Conservation (phyloP, 2,797 vertebrate species). For the Echeneis naucrates region DNA sequence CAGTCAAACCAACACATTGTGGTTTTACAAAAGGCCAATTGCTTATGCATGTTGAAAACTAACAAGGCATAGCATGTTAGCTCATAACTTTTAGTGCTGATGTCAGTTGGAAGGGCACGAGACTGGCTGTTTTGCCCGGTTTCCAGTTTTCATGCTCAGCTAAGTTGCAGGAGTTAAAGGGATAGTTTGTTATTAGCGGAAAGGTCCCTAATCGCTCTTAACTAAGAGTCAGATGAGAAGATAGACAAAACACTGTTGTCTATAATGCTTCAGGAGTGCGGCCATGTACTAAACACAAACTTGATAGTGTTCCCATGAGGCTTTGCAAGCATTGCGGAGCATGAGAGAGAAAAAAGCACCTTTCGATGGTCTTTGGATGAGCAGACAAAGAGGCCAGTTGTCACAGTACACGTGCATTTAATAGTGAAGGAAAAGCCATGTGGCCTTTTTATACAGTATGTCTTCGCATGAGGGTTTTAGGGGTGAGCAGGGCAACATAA, state of each 20-base stretch:
- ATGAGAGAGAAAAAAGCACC: slow-evolving; percentile 56
- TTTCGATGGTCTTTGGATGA: slow-evolving; percentile 64
- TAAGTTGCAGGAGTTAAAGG: slow-evolving; percentile 8
- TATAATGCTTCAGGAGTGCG: slow-evolving; percentile 16
- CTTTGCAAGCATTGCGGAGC: slow-evolving; percentile 26
- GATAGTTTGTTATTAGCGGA: background rate
- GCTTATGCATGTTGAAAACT: too few relatives aligned
- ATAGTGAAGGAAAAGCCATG: slow-evolving; percentile 82
- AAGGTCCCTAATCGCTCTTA: background rate
- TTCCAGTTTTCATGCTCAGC: slow-evolving; percentile 15
- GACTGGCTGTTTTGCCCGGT: background rate
- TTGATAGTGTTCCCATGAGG: slow-evolving; percentile 23
- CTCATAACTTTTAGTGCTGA: background rate
- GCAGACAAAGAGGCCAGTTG: slow-evolving; percentile 64
- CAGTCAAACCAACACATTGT: background rate
- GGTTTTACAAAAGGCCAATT: too few relatives aligned
- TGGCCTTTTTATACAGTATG: slow-evolving; percentile 80
- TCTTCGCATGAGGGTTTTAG: slow-evolving; percentile 73
- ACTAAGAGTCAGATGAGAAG: background rate
- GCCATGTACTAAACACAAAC: slow-evolving; percentile 43
- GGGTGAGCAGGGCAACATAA: slow-evolving; percentile 63
- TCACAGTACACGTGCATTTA: slow-evolving; percentile 63
- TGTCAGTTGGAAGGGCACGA: background rate
- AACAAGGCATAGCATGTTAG: background rate
- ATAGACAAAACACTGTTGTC: background rate